Base-by-base conservation (phyloP, 2,113 vertebrate species). In the Vimba vimba region DNA sequence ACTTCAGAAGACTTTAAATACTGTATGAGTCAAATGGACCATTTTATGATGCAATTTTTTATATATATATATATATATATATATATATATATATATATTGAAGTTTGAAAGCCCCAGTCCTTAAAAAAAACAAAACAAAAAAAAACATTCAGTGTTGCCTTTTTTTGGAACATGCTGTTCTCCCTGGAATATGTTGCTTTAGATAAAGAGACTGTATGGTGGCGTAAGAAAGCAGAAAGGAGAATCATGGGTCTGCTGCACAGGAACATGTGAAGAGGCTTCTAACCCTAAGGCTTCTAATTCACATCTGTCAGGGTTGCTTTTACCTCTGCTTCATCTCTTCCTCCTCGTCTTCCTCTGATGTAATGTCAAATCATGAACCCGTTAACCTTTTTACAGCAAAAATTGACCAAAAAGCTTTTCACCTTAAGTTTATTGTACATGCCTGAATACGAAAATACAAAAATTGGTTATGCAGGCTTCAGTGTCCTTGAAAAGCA, bases 281-380 rank as follows among this genome's bases (percentile, higher is more conserved):
- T 77, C 4, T 6, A 52, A 23, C 71, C 74, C 52, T 1, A 19
- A 4, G 83, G 83, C 83, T 2, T 33, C 30, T 33, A 3, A 33
- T 33, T 33, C 43, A 76, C 83, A 85, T 85, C 39, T 76, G 83
- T 84, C 83, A 55, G 11, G 45, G 45, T 50, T 68, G 21, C 17
- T 68, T 85, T 85, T 66, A 47, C 75, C 83, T 78, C 50, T 55
- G 59, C 60, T 60, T 33, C 30, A 52, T 57, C 83, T 30, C n/a
- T 4, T 50, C 83, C 43, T 55, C 39, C 30, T 55, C 2, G 1
- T 55, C 76, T 64, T 68, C 33, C 69, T 25, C n/a, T 4, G 33
- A 23, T 75, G 69, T 76, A 60, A 66, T 33, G 75, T 85, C 45
- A 43, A 39, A 60, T 60, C 74, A 36, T 19, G 45, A 85, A 27